These are phyloP conservation scores for Tautogolabrus adspersus DNA, from an alignment of 2,113 vertebrate species.

Conservation along the genomic window DNA sequence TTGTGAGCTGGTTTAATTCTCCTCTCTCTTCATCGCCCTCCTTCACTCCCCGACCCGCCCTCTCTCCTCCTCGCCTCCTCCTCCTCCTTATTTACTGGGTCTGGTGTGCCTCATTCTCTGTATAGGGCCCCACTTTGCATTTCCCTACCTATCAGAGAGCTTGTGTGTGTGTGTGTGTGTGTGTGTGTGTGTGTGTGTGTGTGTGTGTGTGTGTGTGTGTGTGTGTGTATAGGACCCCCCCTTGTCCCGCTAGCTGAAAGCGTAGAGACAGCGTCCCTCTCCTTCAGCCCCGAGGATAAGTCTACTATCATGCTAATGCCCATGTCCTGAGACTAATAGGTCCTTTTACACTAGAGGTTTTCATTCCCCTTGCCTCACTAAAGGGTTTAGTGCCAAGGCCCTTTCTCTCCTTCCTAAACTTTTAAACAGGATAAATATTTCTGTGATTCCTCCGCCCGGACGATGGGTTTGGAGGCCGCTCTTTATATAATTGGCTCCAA, in stretches of 20 bases:
- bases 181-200: too few species aligned
- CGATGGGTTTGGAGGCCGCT: constrained; percentile 71
- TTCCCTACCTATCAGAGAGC: constrained; percentile 69
- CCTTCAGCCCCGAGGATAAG: constrained; percentile 84
- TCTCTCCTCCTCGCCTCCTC: constrained; percentile 69
- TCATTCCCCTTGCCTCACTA: constrained; percentile 84
- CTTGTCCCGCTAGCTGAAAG: constrained; percentile 74
- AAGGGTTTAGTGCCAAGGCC: constrained; percentile 83
- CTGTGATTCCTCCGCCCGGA: constrained; percentile 78
- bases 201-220: too few species aligned
- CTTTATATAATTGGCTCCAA: constrained; percentile 70
- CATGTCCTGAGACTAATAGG: constrained; percentile 87
- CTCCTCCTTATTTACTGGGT: constrained; percentile 78
- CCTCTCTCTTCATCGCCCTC: constrained; percentile 62
- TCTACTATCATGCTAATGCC: constrained; percentile 88
- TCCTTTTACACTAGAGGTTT: constrained; percentile 85
- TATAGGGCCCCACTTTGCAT: constrained; percentile 81
- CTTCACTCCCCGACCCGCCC: constrained; percentile 60
- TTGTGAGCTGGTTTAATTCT: constrained; percentile 72
- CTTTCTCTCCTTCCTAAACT: constrained; percentile 82
- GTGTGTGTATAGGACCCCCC: constrained; percentile 77
- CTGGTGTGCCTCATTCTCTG: constrained; percentile 72
- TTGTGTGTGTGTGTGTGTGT: constrained; percentile 25
- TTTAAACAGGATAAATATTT: constrained; percentile 87
- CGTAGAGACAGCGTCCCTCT: constrained; percentile 82